Base-by-base conservation (phyloP, 2,113 vertebrate genomes). In the Ondatra zibethicus region DNA sequence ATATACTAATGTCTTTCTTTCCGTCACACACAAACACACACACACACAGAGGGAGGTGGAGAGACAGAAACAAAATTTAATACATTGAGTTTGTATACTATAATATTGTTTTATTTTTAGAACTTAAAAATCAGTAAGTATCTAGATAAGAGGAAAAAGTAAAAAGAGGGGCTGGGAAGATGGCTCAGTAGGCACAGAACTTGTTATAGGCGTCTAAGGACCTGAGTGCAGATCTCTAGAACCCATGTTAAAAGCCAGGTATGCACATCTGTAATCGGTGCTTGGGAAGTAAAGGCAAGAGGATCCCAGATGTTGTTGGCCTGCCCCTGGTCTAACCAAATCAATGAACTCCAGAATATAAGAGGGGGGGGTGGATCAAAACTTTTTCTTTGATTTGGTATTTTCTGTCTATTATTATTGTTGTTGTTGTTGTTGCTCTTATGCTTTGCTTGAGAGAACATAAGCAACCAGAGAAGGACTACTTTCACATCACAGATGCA, bases 71-170 rank as follows among this genome's bases (percentile, higher is more conserved):
- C 52, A 73, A 5, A 47, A 42, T 29, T 23, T 65, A 94, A 68
- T 72, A 39, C 11, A 27, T 39, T 61, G 50, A 31, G 42, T 39
- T 65, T 66, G 70, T 90, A 94, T 39, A 14, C 2, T 33, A 33
- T 93, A 42, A 86, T 66, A 80, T 39, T 91, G 36, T 65, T 84
- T 92, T 45, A 91, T 36, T 68, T 68, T 87, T 61, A 92, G 58
- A 8, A 72, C n/a, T 76, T 47, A 82, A 93, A 93, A 94, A 89
- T 55, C 50, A 42, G 63, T 88, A 81, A 36, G 47, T 31, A 68
- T 90, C 47, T 95, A 92, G 17, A 36, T 25, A 84, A 66, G 50
- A 55, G 14, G 36, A 19, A 19, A 42, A 73, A 73, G n/a, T 14
- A 55, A 88, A 88, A 72, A 17, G 42, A 36, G 11, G 7, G 25